Conservation (phyloP, 2,113 vertebrate species). For the Orthonyx spaldingii region DNA sequence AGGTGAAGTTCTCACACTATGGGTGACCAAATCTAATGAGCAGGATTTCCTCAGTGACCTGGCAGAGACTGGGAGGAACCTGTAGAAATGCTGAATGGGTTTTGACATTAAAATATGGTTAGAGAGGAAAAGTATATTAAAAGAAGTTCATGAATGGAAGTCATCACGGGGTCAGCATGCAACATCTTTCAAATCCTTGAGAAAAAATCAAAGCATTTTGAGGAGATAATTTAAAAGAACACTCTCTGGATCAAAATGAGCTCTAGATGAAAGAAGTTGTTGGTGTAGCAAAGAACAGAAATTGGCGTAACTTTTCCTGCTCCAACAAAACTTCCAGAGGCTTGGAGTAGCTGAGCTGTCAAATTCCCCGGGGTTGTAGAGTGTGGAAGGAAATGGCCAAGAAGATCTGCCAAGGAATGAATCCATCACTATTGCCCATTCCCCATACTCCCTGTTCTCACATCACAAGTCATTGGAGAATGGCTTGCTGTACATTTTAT, state of each 20-base stretch:
- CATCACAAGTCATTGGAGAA: conserved; percentile 66
- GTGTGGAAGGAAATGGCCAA: conserved; percentile 58
- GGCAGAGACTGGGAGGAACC: background rate
- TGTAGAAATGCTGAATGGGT: background rate
- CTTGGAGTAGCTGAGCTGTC: conserved; percentile 59
- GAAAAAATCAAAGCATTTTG: background rate
- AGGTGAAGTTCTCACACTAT: conserved; percentile 17
- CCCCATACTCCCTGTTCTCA: conserved; percentile 59
- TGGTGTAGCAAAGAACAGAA: conserved; percentile 41
- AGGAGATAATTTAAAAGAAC: background rate
- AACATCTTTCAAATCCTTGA: background rate
- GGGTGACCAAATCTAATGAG: conserved; percentile 34
- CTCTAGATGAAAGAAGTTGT: background rate
- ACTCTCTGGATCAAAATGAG: background rate
- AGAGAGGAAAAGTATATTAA: background rate
- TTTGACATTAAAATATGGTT: background rate
- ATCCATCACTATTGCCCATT: conserved; percentile 56
- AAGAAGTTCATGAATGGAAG: background rate
- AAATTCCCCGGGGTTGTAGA: conserved; percentile 45
- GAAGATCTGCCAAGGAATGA: conserved; percentile 63
- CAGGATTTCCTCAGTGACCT: conserved; percentile 46
- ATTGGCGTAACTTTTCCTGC: conserved; percentile 22
- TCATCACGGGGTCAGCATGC: background rate
- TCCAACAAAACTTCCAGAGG: conserved; percentile 54
- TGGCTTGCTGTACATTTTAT: conserved; percentile 59